A percentile compares a stretch with the other conserved stretches of the same genome.
Evolutionary conservation across 2,797 vertebrate genomes (phyloP).

Genomic region (Pseudochromis fuscus): DNA sequence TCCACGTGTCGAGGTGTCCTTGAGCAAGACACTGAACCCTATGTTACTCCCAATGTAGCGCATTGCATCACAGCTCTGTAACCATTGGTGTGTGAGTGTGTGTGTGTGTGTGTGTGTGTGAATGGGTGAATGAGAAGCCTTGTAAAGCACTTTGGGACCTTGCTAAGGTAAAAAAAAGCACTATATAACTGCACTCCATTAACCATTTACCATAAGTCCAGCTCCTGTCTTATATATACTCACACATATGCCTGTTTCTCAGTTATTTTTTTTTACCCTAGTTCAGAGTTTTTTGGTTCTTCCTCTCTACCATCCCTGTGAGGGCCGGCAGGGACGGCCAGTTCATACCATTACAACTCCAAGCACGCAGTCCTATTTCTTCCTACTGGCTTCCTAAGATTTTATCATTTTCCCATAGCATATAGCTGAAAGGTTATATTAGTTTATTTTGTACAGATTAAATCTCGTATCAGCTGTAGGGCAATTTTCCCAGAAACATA

Average conservation of each 20-base stretch:
- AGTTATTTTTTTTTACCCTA: background rate
- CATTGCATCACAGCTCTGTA: too few species aligned
- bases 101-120: too few species aligned
- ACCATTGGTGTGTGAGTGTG: too few species aligned
- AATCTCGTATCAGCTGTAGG: slow-evolving; percentile 71
- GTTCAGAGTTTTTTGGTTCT: background rate
- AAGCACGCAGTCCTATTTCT: slow-evolving; percentile 67
- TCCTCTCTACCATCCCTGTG: slow-evolving; percentile 9
- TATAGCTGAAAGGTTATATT: slow-evolving; percentile 75
- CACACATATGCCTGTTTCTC: background rate
- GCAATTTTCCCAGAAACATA: slow-evolving; percentile 71
- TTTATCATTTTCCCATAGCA: slow-evolving; percentile 64
- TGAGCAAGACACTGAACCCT: too few species aligned
- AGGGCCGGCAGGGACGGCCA: slow-evolving; percentile 24
- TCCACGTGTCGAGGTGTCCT: too few species aligned
- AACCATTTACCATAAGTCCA: background rate
- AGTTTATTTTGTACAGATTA: slow-evolving; percentile 78
- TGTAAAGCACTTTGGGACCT: too few species aligned
- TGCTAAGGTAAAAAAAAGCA: too few species aligned
- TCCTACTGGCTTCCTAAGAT: slow-evolving; percentile 56
- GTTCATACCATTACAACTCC: slow-evolving; percentile 60
- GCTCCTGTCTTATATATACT: background rate
- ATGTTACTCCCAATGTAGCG: too few species aligned
- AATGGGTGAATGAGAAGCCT: too few species aligned
- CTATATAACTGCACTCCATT: too few species aligned